Evolutionary conservation across 2,888 invertebrate genomes (phyloP).

Genomic region (Cephus sareptanus): DNA sequence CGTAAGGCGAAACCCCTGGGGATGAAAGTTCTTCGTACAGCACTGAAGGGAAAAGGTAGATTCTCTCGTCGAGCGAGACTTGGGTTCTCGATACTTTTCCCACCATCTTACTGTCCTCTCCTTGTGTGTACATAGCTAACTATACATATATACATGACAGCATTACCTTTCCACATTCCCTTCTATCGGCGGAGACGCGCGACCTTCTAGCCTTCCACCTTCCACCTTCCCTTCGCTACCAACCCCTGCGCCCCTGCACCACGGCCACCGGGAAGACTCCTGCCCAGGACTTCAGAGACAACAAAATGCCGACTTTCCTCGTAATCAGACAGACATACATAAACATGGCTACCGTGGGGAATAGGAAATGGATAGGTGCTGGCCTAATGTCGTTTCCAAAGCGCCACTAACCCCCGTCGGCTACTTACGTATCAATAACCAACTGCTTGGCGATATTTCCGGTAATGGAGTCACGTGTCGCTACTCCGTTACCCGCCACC

Average conservation of each 20-base stretch:
- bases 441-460: background rate
- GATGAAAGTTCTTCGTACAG: slow-evolving; percentile 47
- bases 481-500: background rate
- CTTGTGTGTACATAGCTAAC: too few relatives aligned
- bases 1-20: slow-evolving; percentile 50
- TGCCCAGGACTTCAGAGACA: slow-evolving; percentile 35
- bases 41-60: slow-evolving; percentile 23
- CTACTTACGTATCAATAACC: background rate
- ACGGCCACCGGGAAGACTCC: background rate
- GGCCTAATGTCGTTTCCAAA: slow-evolving; percentile 15
- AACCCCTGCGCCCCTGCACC: too few relatives aligned
- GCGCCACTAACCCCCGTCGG: slow-evolving; percentile 1
- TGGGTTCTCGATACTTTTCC: slow-evolving; percentile 37
- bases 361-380: slow-evolving; percentile 5
- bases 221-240: too few relatives aligned
- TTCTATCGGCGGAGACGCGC: too few relatives aligned
- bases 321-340: slow-evolving; percentile 38
- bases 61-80: slow-evolving; percentile 40
- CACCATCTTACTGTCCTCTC: slow-evolving; percentile 15
- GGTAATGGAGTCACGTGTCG: slow-evolving; percentile 5
- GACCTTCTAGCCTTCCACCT: too few relatives aligned
- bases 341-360: slow-evolving; percentile 23
- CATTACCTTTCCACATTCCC: too few relatives aligned
- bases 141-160: too few relatives aligned
- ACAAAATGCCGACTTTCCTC: slow-evolving; percentile 34